Evolutionary conservation across 2,113 vertebrate species (phyloP).

Genomic region (Tauraco erythrolophus): DNA sequence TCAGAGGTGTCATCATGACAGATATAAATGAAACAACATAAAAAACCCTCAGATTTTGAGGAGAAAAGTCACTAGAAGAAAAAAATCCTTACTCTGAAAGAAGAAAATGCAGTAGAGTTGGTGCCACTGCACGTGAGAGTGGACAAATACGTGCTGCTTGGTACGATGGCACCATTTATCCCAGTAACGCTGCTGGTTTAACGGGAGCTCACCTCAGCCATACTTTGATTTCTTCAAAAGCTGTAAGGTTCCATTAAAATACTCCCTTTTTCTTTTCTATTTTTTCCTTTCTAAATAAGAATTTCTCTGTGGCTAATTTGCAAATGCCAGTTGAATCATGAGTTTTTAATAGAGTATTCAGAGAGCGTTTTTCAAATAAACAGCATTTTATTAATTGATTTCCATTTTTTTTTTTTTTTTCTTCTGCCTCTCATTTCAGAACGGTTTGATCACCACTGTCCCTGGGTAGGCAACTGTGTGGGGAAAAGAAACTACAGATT

Average conservation of each 20-base stretch:
- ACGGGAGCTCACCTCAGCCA: not conserved
- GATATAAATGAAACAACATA: not conserved
- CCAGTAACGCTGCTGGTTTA: not conserved
- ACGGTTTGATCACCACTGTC: slow-evolving; percentile 99
- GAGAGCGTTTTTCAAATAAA: slow-evolving; percentile 9
- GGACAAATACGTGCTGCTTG: not conserved
- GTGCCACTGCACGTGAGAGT: not conserved
- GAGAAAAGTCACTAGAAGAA: not conserved
- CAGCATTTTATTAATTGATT: slow-evolving; percentile 71
- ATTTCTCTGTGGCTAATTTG: not conserved
- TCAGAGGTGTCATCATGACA: not conserved
- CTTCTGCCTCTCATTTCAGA: slow-evolving; percentile 87
- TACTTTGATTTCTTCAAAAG: slow-evolving; percentile 21
- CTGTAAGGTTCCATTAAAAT: slow-evolving; percentile 1
- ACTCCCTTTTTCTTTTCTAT: not conserved
- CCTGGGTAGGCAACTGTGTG: slow-evolving; percentile 99
- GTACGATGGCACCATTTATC: not conserved
- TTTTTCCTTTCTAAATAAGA: slow-evolving; percentile 19
- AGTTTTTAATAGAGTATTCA: slow-evolving; percentile 9
- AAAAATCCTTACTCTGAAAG: not conserved
- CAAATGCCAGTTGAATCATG: not conserved
- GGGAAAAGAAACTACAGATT: slow-evolving; percentile 99
- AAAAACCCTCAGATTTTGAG: not conserved
- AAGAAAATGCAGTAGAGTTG: not conserved
- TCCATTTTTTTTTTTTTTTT: slow-evolving; percentile 65